Evolutionary conservation across 37 sponge, comb jelly and placozoan species (phyloP).

Genomic region (Aplysina aerophoba): DNA sequence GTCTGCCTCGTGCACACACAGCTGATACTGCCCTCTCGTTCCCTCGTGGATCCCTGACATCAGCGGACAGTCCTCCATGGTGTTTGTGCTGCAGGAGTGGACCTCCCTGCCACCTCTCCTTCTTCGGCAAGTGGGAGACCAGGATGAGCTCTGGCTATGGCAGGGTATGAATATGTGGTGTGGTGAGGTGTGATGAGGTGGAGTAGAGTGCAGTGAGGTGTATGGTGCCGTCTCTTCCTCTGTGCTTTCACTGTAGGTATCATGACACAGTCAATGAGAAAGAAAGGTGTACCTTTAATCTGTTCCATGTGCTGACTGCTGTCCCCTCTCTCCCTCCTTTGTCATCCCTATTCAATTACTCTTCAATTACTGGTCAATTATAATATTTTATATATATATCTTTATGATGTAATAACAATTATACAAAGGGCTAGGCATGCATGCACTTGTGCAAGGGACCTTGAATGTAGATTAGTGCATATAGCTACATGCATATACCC

Average conservation of each 20-base stretch:
- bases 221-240: neutral
- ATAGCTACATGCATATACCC: no score
- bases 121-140: conserved; percentile 77
- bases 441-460: no score
- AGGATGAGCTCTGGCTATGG: conserved; percentile 64
- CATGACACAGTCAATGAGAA: conserved; percentile 54
- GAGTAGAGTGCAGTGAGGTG: neutral
- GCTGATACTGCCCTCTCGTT: conserved; percentile 67
- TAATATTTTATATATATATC: no score
- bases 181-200: neutral
- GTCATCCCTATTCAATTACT: neutral
- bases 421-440: no score
- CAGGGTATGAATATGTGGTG: neutral
- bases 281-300: conserved; percentile 28
- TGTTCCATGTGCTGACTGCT: neutral
- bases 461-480: no score
- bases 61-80: conserved; percentile 72
- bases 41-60: conserved; percentile 73
- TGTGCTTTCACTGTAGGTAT: conserved; percentile 45
- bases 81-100: conserved; percentile 79
- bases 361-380: conserved; percentile 75
- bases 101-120: conserved; percentile 55
- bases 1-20: conserved; percentile 72
- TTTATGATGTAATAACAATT: no score
- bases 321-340: neutral